Base-by-base conservation (phyloP, 2,797 vertebrate species). In the Streptopelia turtur region DNA sequence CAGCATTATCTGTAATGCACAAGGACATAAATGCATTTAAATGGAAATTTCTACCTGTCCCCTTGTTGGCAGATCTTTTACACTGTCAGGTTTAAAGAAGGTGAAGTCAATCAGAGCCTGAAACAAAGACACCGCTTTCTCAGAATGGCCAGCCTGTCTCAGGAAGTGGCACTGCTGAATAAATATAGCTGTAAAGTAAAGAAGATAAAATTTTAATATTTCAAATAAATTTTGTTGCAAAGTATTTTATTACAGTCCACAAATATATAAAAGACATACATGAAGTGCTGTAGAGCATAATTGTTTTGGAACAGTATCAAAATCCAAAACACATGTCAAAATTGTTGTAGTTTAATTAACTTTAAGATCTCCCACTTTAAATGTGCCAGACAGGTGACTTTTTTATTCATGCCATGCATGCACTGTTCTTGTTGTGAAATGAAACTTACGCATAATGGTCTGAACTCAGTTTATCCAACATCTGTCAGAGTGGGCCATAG, bases 101-200 rank as follows among this genome's bases (percentile, higher is more conserved):
- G 98, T 89, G 97, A 99, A 98, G 97, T 99, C 98, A 77, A 97
- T 97, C 98, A 99, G 97, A 86, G 99, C 99, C 97, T 99, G 99
- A 97, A 99, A 97, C 98, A 99, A 97, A 96, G 98, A 94, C 94
- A 99, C 88, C 55, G 98, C 98, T 98, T 99, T 98, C 97, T 99
- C 97, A 1, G 99, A 97, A 92, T 99, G 97, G 57, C 99, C 97
- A 20, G 99, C 95, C 98, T 99, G 98, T 89, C 99, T 96, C 96
- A 99, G 97, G 95, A 99, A 98, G 96, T 99, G 98, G 97, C 99
- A 98, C 90, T 99, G 98, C 97, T 99, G 95, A 90, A 99, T 95
- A 96, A 99, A 98, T 89, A 99, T 98, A 43, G 96, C 99, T 99
- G 97, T 4, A 41, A 69, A 88, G 15, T 79, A 50, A 86, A 78